These are phyloP conservation scores for Holacanthella duospinosa DNA, from an alignment of 2,888 invertebrate genomes.

Conservation along the genomic window DNA sequence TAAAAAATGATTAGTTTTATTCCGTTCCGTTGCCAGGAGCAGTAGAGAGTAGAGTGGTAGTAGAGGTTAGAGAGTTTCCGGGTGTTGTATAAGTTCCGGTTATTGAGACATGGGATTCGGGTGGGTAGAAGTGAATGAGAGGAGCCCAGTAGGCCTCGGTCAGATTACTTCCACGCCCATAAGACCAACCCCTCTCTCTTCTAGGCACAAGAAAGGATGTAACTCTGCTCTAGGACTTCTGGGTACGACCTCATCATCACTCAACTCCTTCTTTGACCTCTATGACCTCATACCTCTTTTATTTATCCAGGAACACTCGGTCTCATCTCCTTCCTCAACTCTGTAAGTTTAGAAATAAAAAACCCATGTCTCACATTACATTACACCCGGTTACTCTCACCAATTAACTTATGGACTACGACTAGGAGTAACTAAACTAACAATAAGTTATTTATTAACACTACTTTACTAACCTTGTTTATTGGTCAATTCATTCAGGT, in stretches of 20 bases:
- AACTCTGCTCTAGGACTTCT: not conserved
- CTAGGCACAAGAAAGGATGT: slow-evolving; percentile 1
- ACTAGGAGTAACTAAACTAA: no score
- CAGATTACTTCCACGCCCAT: not conserved
- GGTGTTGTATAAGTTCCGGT: not conserved
- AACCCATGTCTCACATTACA: not conserved
- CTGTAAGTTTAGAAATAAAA: not conserved
- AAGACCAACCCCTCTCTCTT: not conserved
- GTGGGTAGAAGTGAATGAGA: slow-evolving; percentile 1
- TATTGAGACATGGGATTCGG: slow-evolving; percentile 3
- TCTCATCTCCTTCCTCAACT: not conserved
- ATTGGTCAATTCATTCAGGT: no score
- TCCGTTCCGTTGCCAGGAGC: no score
- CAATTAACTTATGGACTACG: no score
- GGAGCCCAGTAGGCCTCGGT: not conserved
- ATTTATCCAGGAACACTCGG: not conserved
- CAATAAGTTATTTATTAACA: no score
- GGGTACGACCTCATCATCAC: not conserved
- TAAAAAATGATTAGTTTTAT: no score
- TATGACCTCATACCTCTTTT: no score
- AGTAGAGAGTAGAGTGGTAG: not conserved
- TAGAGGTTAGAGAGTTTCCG: not conserved
- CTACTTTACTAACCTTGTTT: no score
- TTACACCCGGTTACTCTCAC: no score
- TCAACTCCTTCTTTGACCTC: not conserved